These are phyloP conservation scores for Camptogramma bilineatum DNA, from an alignment of 2,888 invertebrate species.

Conservation along the genomic window DNA sequence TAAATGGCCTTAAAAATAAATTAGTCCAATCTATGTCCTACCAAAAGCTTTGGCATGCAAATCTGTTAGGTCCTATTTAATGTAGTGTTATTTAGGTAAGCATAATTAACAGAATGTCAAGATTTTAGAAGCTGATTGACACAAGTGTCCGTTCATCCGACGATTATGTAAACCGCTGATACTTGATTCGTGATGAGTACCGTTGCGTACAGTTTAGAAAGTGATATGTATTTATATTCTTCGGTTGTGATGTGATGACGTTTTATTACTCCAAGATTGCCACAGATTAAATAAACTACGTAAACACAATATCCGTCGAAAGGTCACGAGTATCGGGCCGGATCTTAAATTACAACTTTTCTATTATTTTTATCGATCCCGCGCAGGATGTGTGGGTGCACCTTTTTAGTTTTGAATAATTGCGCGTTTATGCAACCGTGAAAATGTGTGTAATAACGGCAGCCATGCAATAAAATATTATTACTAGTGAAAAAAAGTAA, in stretches of 20 bases:
- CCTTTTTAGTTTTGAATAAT: constrained; percentile 16
- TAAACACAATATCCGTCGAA: constrained; percentile 43
- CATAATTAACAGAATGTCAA: too few species aligned
- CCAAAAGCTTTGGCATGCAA: too few species aligned
- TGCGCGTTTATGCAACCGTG: not conserved
- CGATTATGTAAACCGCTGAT: too few species aligned
- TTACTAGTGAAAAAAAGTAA: not conserved
- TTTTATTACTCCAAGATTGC: constrained; percentile 7
- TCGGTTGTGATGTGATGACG: not conserved
- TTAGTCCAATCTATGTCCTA: too few species aligned
- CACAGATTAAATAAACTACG: constrained; percentile 33
- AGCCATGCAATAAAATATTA: not conserved
- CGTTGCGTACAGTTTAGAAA: not conserved
- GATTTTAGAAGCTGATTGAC: too few species aligned
- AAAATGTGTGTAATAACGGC: not conserved
- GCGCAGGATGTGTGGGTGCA: constrained; percentile 33
- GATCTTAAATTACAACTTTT: constrained; percentile 46
- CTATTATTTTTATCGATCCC: constrained; percentile 41
- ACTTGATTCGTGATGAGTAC: too few species aligned
- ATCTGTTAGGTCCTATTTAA: too few species aligned
- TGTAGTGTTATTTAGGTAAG: too few species aligned
- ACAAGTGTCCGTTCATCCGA: too few species aligned
- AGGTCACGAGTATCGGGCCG: constrained; percentile 39
- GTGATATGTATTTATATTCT: not conserved
- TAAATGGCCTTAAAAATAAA: too few species aligned